Conservation (phyloP, 2,797 vertebrate genomes). For the Oreortyx pictus region DNA sequence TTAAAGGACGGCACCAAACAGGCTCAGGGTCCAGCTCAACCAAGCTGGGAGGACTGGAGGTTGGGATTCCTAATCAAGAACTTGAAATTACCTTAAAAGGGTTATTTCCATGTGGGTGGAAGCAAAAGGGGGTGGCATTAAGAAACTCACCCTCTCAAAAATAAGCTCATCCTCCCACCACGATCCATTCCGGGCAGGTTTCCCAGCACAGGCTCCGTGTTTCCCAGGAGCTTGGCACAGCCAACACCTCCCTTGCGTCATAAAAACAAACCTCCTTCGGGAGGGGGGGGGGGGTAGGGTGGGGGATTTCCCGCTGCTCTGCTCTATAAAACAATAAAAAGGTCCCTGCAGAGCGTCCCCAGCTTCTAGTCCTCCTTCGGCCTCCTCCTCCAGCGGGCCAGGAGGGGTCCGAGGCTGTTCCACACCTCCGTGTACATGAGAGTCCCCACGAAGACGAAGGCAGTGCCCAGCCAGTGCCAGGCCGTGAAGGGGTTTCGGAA, state of each 20-base stretch:
- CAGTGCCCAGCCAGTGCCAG: slow-evolving; percentile 96
- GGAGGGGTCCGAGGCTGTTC: slow-evolving; percentile 69
- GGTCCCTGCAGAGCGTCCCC: neutral
- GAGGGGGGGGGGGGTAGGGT: too few species aligned
- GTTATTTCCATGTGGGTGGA: neutral
- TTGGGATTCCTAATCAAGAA: neutral
- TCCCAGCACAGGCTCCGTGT: fast-evolving
- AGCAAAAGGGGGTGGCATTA: neutral
- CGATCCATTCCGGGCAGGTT: neutral
- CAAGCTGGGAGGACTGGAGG: neutral
- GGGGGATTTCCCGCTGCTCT: neutral
- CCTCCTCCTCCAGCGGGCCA: slow-evolving; percentile 25
- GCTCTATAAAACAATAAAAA: neutral
- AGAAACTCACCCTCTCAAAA: neutral
- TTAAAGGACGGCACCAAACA: neutral
- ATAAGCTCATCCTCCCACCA: fast-evolving
- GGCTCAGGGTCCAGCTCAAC: neutral
- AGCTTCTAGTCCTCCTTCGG: slow-evolving; percentile 57
- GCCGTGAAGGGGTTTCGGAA: slow-evolving; percentile 93
- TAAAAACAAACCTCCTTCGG: slow-evolving; percentile 17
- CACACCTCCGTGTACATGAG: slow-evolving; percentile 94
- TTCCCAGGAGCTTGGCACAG: slow-evolving; percentile 27
- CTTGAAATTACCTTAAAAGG: neutral
- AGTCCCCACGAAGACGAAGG: slow-evolving; percentile 91
- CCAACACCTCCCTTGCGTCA: neutral